phyloP scores from a whole-genome alignment of 2,113 vertebrate genomes.

The Triplophysa rosa region DNA sequence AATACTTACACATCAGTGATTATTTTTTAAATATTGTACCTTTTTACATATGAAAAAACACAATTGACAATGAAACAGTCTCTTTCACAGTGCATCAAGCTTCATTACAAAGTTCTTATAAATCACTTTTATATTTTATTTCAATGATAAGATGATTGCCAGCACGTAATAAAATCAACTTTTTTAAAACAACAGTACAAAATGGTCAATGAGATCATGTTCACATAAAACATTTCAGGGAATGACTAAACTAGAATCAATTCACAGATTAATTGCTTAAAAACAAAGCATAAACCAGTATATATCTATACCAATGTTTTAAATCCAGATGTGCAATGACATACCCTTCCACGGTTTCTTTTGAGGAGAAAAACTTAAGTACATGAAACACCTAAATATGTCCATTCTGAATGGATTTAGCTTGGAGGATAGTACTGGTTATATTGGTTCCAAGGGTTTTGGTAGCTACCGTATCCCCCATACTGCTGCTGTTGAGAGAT shows the following conservation, averaged over 20 bases:
- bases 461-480: constrained; percentile 73
- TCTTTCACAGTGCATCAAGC: neutral
- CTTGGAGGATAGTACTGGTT: constrained; percentile 78
- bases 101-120: neutral
- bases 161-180: neutral
- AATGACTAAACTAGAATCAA: neutral
- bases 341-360: too few species aligned
- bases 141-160: neutral
- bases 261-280: constrained; percentile 11
- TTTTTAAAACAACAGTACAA: constrained; percentile 14
- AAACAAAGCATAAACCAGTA: constrained; percentile 3
- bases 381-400: neutral
- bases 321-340: neutral
- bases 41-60: neutral
- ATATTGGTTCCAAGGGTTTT: constrained; percentile 79
- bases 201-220: neutral
- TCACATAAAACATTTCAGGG: constrained; percentile 12
- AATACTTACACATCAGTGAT: too few species aligned
- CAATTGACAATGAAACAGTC: neutral
- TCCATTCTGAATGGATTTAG: constrained; percentile 51
- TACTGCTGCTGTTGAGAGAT: constrained; percentile 73
- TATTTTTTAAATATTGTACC: too few species aligned
- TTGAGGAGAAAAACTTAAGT: neutral
- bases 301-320: neutral
- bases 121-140: neutral